These are phyloP conservation scores for Nasonia giraulti DNA, from an alignment of 1,140 invertebrate species.

Conservation along the genomic window DNA sequence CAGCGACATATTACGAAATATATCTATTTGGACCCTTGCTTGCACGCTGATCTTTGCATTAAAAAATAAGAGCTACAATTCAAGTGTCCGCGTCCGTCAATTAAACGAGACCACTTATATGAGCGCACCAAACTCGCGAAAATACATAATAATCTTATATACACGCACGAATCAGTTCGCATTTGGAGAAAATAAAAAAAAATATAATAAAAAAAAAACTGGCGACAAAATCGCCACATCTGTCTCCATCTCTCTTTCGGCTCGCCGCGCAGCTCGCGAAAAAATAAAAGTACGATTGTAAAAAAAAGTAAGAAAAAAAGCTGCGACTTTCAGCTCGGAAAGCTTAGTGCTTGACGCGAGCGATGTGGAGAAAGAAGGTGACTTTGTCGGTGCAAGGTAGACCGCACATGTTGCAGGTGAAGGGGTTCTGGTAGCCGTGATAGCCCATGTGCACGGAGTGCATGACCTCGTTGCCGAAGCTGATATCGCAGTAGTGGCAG, in stretches of 20 bases:
- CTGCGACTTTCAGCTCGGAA: background rate
- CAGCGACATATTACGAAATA: background rate
- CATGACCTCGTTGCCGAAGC: slow-evolving; percentile 92
- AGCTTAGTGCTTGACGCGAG: slow-evolving; percentile 84
- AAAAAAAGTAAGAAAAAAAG: background rate
- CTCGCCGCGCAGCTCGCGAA: background rate
- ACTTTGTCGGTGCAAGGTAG: slow-evolving; percentile 86
- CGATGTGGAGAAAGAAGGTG: slow-evolving; percentile 94
- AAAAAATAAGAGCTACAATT: background rate
- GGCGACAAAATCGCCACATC: background rate
- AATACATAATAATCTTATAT: no score
- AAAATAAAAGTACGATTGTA: background rate
- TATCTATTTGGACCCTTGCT: background rate
- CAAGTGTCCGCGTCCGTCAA: no score
- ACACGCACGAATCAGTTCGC: no score
- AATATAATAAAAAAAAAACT: background rate
- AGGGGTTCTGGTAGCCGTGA: slow-evolving; percentile 92
- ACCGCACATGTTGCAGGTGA: slow-evolving; percentile 96
- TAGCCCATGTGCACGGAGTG: slow-evolving; percentile 97
- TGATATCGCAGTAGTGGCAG: slow-evolving; percentile 92
- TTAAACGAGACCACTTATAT: no score
- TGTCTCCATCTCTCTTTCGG: background rate
- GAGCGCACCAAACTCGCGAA: no score
- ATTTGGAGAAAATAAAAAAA: no score
- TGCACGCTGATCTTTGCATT: background rate